A percentile compares a stretch with the other conserved stretches of the same genome.
These are phyloP conservation scores for Pterocles orientalis DNA, from an alignment of 2,113 vertebrate genomes.

Conservation along the genomic window DNA sequence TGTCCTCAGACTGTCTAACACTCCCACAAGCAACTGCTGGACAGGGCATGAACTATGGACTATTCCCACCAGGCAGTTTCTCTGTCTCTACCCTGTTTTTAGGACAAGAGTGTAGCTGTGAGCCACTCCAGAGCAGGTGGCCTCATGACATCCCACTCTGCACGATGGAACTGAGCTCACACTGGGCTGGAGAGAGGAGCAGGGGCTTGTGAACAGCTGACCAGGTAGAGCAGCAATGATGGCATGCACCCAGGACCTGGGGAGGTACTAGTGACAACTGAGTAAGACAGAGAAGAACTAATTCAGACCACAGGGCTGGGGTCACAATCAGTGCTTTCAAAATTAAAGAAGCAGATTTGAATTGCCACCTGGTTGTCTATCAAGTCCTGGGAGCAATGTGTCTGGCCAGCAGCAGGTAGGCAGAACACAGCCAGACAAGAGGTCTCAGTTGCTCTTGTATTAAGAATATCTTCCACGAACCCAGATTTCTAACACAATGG, in stretches of 20 bases:
- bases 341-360: not conserved
- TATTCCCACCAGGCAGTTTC: not conserved
- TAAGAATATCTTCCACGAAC: not conserved
- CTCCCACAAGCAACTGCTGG: not conserved
- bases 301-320: not conserved
- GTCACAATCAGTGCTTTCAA: not conserved
- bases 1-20: not conserved
- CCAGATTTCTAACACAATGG: not conserved
- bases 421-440: not conserved
- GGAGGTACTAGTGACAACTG: not conserved
- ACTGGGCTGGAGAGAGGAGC: not conserved
- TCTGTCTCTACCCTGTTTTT: not conserved
- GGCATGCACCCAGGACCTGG: no score
- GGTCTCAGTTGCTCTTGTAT: not conserved
- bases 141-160: not conserved
- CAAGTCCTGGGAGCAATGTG: not conserved
- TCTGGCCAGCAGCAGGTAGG: not conserved
- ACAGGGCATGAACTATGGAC: not conserved
- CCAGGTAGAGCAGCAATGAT: accelerated
- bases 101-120: not conserved
- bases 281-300: not conserved
- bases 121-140: not conserved
- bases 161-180: accelerated
- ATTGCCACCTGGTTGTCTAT: not conserved
- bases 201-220: not conserved